Conservation (phyloP, 1,140 invertebrate species). For the Drosophila grimshawi region DNA sequence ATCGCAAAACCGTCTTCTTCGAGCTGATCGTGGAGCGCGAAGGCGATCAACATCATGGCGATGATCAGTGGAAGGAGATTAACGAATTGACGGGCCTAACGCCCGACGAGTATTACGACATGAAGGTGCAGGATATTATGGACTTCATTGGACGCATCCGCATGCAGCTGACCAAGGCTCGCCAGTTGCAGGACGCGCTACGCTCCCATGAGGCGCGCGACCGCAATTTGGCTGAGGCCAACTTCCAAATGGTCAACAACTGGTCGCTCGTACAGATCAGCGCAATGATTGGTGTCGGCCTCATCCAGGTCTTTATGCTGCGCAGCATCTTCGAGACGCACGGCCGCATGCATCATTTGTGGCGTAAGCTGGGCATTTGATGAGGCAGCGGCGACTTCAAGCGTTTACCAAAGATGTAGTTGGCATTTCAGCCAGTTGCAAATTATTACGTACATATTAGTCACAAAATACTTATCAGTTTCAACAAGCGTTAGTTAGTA, state of each 20-base stretch:
- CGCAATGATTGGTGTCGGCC: slow-evolving; percentile 89
- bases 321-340: slow-evolving; percentile 89
- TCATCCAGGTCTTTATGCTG: slow-evolving; percentile 88
- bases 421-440: slow-evolving; percentile 13
- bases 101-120: slow-evolving; percentile 87
- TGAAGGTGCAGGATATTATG: slow-evolving; percentile 88
- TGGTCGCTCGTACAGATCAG: slow-evolving; percentile 90
- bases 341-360: slow-evolving; percentile 86
- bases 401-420: slow-evolving; percentile 67
- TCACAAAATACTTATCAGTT: slow-evolving; percentile 30
- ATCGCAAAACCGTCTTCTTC: slow-evolving; percentile 92
- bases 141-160: slow-evolving; percentile 87
- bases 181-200: slow-evolving; percentile 89
- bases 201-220: slow-evolving; percentile 91
- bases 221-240: slow-evolving; percentile 91
- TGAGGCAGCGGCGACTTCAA: slow-evolving; percentile 16
- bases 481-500: slow-evolving; percentile 25
- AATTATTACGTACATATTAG: slow-evolving; percentile 41
- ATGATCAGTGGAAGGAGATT: slow-evolving; percentile 85
- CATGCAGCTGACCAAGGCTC: slow-evolving; percentile 87
- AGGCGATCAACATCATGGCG: slow-evolving; percentile 77
- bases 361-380: slow-evolving; percentile 85
- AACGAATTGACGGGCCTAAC: slow-evolving; percentile 79
- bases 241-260: slow-evolving; percentile 89
- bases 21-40: slow-evolving; percentile 90